Conservation (phyloP, 2,888 invertebrate genomes). For the Emmelina monodactyla region DNA sequence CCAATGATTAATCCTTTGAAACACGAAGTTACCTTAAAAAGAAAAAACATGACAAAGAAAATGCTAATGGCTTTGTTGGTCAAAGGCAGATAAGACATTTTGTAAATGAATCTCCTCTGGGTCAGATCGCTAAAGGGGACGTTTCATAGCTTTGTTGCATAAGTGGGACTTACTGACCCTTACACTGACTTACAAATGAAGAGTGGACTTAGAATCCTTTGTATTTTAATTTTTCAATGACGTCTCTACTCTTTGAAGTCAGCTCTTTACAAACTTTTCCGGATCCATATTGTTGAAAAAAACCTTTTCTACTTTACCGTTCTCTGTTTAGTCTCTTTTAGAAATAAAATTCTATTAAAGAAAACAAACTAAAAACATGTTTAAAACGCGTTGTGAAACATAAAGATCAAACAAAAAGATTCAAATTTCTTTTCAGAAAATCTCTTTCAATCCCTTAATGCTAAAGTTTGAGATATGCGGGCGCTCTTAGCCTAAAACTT, state of each 20-base stretch:
- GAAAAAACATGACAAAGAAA: too few species aligned
- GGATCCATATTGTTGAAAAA: too few species aligned
- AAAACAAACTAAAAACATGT: too few species aligned
- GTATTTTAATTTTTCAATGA: not conserved
- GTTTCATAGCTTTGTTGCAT: conserved; percentile 37
- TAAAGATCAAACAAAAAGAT: not conserved
- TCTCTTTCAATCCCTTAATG: conserved; percentile 36
- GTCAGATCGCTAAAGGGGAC: conserved; percentile 32
- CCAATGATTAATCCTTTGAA: too few species aligned
- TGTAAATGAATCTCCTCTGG: conserved; percentile 22
- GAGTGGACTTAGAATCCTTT: conserved; percentile 5
- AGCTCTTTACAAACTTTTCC: too few species aligned
- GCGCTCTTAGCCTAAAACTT: conserved; percentile 35
- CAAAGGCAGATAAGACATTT: conserved; percentile 27
- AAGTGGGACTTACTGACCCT: conserved; percentile 41
- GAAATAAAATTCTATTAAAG: too few species aligned
- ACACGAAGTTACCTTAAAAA: too few species aligned
- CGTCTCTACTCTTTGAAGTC: not conserved
- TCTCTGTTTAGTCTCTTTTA: too few species aligned
- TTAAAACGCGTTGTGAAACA: too few species aligned
- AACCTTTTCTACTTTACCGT: too few species aligned
- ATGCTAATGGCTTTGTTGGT: too few species aligned
- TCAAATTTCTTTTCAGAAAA: not conserved
- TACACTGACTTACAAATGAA: conserved; percentile 19
- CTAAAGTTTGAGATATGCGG: conserved; percentile 54